Evolutionary conservation across 2,888 invertebrate genomes (phyloP), one percentile per base, ranked within the genome.

Genomic region (Brachylomia viminalis): DNA sequence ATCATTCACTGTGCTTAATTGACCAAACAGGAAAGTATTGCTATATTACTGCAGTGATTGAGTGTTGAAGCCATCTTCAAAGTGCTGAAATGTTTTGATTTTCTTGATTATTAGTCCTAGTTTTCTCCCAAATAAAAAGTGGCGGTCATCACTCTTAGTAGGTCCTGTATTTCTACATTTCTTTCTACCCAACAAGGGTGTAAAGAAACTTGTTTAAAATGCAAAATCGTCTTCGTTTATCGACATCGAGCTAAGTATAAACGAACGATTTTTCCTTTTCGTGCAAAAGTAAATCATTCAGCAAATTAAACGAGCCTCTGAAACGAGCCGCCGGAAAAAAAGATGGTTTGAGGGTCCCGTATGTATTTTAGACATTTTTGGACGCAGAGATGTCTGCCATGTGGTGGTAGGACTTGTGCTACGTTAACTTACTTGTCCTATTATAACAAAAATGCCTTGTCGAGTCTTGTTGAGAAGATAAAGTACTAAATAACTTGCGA

Each of bases 301-400:
- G 82, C 80, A 90, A 90, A 90, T 90, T 90, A 90, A 90, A 89
- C 86, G 87, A 82, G 89, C 80, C 86, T 83, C 77, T 79, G 70
- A 52, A 83, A 89, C 83, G 88, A 83, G 82, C 77, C 82, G 72
- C 75, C 71, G 77, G 79, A 80, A 86, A 85, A 86, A 82, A 78
- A 80, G 70, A 87, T 73, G 80, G 74, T 71, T 87, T 52, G 79
- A 85, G 80, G 84, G 87, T 87, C 86, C 85, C 79, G 87, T 45
- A 20, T 59, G 45, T 45, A 49, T 13, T 38, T 45, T 17, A n/a
- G 30, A 65, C n/a, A 20, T 65, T 78, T 65, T 47, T 13, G n/a
- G 7, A 10, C 4, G 15, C 15, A 15, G 52, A 47, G 15, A 13
- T 38, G 23, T 49, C 42, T 49, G n/a, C 42, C 38, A 11, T 76